Conservation (phyloP, 2,797 vertebrate genomes). For the Pempheris klunzingeri region DNA sequence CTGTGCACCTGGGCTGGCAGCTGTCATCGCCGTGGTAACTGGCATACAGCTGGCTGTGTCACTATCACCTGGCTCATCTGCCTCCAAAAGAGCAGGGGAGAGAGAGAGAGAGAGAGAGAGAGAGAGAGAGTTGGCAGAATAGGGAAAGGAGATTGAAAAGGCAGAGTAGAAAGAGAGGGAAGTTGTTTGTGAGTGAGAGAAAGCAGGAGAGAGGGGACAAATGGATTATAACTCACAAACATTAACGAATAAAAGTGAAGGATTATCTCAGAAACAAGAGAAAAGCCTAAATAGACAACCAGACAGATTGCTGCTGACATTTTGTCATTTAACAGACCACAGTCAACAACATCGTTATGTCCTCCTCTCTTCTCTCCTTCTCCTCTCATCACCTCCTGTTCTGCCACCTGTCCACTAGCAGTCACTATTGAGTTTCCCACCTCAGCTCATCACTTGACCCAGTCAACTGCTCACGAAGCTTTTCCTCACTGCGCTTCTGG, state of each 20-base stretch:
- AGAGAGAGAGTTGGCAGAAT: slow-evolving; percentile 17
- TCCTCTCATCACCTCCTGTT: not conserved
- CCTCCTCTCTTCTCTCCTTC: not conserved
- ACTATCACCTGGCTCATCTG: slow-evolving; percentile 82
- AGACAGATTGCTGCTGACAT: not conserved
- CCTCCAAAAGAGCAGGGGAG: slow-evolving; percentile 48
- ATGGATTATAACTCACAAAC: not conserved
- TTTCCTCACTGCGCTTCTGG: too few species aligned
- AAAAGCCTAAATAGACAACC: not conserved
- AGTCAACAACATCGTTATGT: not conserved
- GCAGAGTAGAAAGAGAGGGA: slow-evolving; percentile 13
- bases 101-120: slow-evolving; percentile 21
- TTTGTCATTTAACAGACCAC: not conserved
- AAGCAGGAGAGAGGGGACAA: slow-evolving; percentile 5
- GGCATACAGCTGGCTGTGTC: slow-evolving; percentile 80
- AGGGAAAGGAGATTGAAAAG: slow-evolving; percentile 17
- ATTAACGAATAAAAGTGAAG: not conserved
- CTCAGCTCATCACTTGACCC: not conserved
- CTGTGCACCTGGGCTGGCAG: slow-evolving; percentile 79
- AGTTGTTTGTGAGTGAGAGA: slow-evolving; percentile 12
- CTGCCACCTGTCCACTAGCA: slow-evolving; percentile 11
- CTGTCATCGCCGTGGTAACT: slow-evolving; percentile 82
- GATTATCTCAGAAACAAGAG: not conserved
- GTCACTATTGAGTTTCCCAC: not conserved
- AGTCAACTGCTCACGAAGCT: not conserved